These are phyloP conservation scores for Cyrtorhinus lividipennis DNA, from an alignment of 1,140 invertebrate species.

Conservation along the genomic window DNA sequence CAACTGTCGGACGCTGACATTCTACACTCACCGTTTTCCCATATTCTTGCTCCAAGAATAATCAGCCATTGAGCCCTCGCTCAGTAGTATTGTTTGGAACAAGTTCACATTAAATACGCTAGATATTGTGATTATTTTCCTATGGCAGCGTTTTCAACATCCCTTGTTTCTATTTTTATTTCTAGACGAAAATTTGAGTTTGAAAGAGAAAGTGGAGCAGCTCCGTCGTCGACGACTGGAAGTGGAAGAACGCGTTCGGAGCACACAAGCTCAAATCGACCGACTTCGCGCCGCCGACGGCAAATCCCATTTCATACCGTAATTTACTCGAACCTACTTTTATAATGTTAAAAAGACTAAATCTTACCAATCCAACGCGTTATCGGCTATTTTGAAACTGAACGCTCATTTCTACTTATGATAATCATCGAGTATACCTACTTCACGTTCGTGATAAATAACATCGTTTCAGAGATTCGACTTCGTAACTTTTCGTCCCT, in stretches of 20 bases:
- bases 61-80: too few species aligned
- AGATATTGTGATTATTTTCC: too few species aligned
- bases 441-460: not conserved
- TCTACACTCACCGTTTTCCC: too few species aligned
- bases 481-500: not conserved
- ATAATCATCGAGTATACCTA: not conserved
- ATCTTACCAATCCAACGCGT: too few species aligned
- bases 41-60: too few species aligned
- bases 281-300: slow-evolving; percentile 15
- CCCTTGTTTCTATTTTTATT: slow-evolving; percentile 11
- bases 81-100: too few species aligned
- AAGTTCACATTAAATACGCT: too few species aligned
- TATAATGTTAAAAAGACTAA: too few species aligned
- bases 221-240: slow-evolving; percentile 21
- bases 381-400: not conserved
- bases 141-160: too few species aligned
- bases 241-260: slow-evolving; percentile 22
- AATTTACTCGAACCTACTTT: not conserved
- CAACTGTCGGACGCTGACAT: too few species aligned
- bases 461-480: not conserved
- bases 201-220: slow-evolving; percentile 22
- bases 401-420: not conserved
- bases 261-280: slow-evolving; percentile 24
- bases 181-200: slow-evolving; percentile 19
- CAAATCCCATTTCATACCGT: not conserved